These are phyloP conservation scores for Biston stratarius DNA, from an alignment of 2,888 invertebrate genomes.

Conservation along the genomic window DNA sequence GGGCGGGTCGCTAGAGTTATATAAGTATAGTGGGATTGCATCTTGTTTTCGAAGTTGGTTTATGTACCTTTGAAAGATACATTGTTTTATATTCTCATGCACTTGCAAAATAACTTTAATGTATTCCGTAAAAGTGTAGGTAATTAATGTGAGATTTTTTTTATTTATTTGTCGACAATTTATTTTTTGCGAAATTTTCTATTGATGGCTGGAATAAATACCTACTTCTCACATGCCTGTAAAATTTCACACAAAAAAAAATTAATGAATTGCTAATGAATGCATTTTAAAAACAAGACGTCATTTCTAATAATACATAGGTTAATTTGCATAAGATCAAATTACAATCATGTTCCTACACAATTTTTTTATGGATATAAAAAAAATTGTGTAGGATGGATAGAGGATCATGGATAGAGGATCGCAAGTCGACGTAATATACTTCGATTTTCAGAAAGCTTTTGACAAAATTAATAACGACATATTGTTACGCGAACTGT, in stretches of 20 bases:
- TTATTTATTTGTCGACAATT: not conserved
- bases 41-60: not conserved
- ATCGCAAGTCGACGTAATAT: no score
- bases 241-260: slow-evolving; percentile 7
- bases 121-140: not conserved
- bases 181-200: not conserved
- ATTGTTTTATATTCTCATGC: not conserved
- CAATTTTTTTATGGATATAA: no score
- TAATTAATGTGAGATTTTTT: not conserved
- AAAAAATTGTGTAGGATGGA: no score
- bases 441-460: no score
- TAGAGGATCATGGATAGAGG: no score
- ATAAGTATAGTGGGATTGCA: not conserved
- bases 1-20: no score
- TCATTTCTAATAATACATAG: not conserved
- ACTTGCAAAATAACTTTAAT: not conserved
- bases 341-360: not conserved
- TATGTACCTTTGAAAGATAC: not conserved
- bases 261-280: slow-evolving; percentile 12
- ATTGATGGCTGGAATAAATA: not conserved
- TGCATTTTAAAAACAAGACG: slow-evolving; percentile 5
- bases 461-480: no score
- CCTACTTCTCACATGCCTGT: slow-evolving; percentile 1
- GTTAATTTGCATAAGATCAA: not conserved
- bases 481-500: no score